Base-by-base conservation (phyloP, 1,140 invertebrate species). In the Maniola jurtina region DNA sequence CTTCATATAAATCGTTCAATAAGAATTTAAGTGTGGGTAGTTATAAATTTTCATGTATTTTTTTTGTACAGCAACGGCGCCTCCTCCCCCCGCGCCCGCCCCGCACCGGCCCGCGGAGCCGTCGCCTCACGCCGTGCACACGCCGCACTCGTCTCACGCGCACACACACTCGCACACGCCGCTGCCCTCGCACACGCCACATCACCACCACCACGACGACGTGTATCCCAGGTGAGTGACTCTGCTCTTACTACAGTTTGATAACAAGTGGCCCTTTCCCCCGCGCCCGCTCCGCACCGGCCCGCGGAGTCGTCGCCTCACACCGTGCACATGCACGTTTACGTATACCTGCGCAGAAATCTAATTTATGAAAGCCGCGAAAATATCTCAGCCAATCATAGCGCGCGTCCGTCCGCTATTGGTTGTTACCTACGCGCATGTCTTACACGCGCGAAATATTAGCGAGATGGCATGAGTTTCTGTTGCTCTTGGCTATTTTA, bases 41-140 rank as follows among this genome's bases (percentile, higher is more conserved):
- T 25, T 4, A 1, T 25, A 25, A 25, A 4, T 25, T 25, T 25
- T 25, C 25, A 25, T 25, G 25, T 25, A 4, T 25, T 25, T 61
- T 14, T 13, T 13, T 48, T 33, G 11, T n/a, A 2, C 66, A 74
- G 77, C 76, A 33, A 72, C 77, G 56, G 91, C 94, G 6, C 94
- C 94, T 8, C 94, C 94, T 40, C 94, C 94, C 2, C 94, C 94
- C 0, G 94, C 94, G 48, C 94, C 94, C 25, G 94, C 94, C 58
- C 92, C 92, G 42, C 91, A 92, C 80, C 88, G 92, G n/a, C 84
- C 91, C 52, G 70, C 80, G 6, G 74, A 58, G 50, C 8, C 71
- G 52, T 36, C 81, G 95, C 96, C 77, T n/a, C 42, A 45, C 42
- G 42, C 9, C 42, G 42, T n/a, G 96, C 96, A 73, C 93, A 95